Conservation (phyloP, 2,797 vertebrate species). For the Muscicapa comitata region DNA sequence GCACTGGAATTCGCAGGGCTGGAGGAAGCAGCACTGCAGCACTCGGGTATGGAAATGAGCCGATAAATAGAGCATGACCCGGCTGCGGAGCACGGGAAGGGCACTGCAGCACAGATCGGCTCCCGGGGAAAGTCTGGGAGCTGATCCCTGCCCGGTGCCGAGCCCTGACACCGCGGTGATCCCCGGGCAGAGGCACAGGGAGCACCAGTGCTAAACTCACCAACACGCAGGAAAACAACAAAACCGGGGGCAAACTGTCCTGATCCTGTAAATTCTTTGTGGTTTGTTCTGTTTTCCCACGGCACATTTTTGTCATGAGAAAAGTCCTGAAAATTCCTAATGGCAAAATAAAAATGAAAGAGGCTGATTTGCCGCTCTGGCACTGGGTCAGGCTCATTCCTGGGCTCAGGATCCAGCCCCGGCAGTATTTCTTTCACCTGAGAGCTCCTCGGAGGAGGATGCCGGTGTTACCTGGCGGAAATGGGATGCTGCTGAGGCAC, state of each 20-base stretch:
- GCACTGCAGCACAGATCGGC: neutral
- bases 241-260: neutral
- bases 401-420: neutral
- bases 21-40: neutral
- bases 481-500: neutral
- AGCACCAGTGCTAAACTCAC: neutral
- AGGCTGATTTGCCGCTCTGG: neutral
- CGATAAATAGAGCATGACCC: neutral
- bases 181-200: neutral
- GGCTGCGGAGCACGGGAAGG: neutral
- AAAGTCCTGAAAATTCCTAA: neutral
- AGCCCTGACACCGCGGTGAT: fast-evolving
- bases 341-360: neutral
- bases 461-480: fast-evolving
- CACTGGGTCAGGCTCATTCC: neutral
- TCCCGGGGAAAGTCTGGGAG: neutral
- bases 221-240: neutral
- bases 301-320: neutral
- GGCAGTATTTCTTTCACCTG: neutral
- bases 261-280: neutral
- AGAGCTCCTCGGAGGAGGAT: neutral
- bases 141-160: neutral
- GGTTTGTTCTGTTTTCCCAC: neutral
- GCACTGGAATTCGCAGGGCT: neutral
- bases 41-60: neutral